Conservation (phyloP, 1,140 invertebrate species). For the Drosophila neocordata region DNA sequence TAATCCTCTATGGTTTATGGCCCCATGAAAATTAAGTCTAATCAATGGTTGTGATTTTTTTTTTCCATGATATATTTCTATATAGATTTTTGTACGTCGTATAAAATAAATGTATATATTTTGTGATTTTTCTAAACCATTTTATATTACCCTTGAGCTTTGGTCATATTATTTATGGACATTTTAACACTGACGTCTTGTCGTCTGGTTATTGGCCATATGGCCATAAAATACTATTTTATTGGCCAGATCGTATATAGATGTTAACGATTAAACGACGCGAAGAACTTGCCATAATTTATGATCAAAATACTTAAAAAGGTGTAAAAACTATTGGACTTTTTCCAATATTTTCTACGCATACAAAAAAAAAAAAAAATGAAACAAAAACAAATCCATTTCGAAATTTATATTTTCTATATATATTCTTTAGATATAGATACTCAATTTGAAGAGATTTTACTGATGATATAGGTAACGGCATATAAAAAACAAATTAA, state of each 20-base stretch:
- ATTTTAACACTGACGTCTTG: conserved; percentile 54
- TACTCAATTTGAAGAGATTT: too few relatives aligned
- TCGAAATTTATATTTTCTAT: too few relatives aligned
- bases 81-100: too few relatives aligned
- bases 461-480: too few relatives aligned
- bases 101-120: neutral
- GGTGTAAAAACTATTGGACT: neutral
- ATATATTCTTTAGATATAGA: too few relatives aligned
- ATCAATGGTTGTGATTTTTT: conserved; percentile 67
- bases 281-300: conserved; percentile 55
- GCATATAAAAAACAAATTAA: too few relatives aligned
- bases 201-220: conserved; percentile 51
- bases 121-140: conserved; percentile 10
- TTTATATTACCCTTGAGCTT: conserved; percentile 33
- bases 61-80: conserved; percentile 9
- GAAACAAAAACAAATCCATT: too few relatives aligned
- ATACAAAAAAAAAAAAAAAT: too few relatives aligned
- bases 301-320: conserved; percentile 46
- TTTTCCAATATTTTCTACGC: neutral
- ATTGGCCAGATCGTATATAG: conserved; percentile 51
- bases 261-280: conserved; percentile 53
- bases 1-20: conserved; percentile 58
- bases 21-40: conserved; percentile 61
- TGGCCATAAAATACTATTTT: conserved; percentile 59
- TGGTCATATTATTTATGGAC: conserved; percentile 57